These are phyloP conservation scores for Tetramorium bicarinatum DNA, from an alignment of 2,888 invertebrate species.

Conservation along the genomic window DNA sequence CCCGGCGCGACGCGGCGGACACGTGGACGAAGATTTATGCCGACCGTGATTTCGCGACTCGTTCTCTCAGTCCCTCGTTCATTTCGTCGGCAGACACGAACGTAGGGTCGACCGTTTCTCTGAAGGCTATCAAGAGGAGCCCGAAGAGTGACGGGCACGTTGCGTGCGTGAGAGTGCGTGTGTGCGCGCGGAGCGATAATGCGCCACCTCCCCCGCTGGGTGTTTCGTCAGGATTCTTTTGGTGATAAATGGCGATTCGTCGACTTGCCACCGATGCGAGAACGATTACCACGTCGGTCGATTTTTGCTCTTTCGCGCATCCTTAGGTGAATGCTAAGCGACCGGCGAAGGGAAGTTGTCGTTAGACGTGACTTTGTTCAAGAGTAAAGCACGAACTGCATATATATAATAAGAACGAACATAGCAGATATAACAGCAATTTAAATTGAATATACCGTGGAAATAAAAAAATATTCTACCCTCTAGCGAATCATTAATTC, in stretches of 20 bases:
- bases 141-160: conserved; percentile 39
- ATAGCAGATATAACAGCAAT: neutral
- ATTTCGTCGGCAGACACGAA: conserved; percentile 36
- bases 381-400: neutral
- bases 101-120: conserved; percentile 27
- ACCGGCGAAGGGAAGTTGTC: neutral
- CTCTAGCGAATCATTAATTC: neutral
- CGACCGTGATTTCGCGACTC: conserved; percentile 50
- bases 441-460: neutral
- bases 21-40: conserved; percentile 62
- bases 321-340: conserved; percentile 8
- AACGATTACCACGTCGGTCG: conserved; percentile 39
- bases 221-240: conserved; percentile 40
- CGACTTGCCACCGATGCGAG: conserved; percentile 36
- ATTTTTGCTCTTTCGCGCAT: conserved; percentile 30
- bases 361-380: conserved; percentile 5
- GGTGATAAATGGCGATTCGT: conserved; percentile 53
- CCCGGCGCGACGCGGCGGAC: conserved; percentile 35
- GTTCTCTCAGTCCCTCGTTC: conserved; percentile 33
- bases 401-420: neutral
- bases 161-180: neutral
- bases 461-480: neutral
- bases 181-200: conserved; percentile 33
- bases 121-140: conserved; percentile 39
- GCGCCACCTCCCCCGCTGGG: conserved; percentile 44